Base-by-base conservation (phyloP, 2,113 vertebrate genomes). In the Carlito syrichta region DNA sequence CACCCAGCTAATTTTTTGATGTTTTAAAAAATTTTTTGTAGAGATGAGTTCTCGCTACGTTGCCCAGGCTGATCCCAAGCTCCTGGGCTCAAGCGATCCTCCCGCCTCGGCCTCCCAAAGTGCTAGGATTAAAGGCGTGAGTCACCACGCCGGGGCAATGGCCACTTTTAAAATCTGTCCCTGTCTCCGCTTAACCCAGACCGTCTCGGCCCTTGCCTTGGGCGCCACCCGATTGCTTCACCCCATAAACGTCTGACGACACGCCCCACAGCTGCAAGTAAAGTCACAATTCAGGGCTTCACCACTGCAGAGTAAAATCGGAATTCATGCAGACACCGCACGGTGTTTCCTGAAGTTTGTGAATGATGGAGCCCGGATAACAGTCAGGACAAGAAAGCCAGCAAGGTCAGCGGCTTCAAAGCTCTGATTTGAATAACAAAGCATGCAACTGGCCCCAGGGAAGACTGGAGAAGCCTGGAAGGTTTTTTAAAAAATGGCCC, bases 361-460 rank as follows among this genome's bases (percentile, higher is more conserved):
- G 10, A 19, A 45, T 5, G 38, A 25, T 12, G 2, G 90, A 43
- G n/a, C 43, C 73, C 2, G 2, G 43, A 38, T 17, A 79, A 27
- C 74, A 12, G 38, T 5, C 20, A 62, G 60, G 82, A 35, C 4
- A 8, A 45, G 77, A 40, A 40, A 84, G 7, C 52, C 23, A 1
- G 22, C 6, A 13, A 19, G 68, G 69, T 5, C 0, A 25, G 27
- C 6, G 0, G 11, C 76, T 9, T 45, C 68, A 13, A 69, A 60
- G 92, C 40, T 82, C 86, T 14, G 30, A 92, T 91, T 20, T 94
- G 45, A 88, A 89, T 77, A 85, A 93, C 73, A 93, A 76, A 93
- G 40, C 27, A n/a, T 35, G 25, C 35, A 2, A 48, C 30, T 3
- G 4, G 66, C 79, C 43, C 73, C 40, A 14, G 38, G 68, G 78